These are phyloP conservation scores for human DNA, from an alignment of 2,113 vertebrate genomes.

Conservation along the genomic window GRCh38 chr5:148442501-148443000, in stretches of 20 bases:
- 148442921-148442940: neutral
- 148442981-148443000: neutral
- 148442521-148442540: constrained; percentile 82
- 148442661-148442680: constrained; percentile 54
- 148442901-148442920: neutral
- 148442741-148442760: constrained; percentile 73
- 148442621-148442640: constrained; percentile 58
- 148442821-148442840: constrained; percentile 65
- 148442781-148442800: constrained; percentile 71
- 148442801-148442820: constrained; percentile 77
- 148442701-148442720: constrained; percentile 23
- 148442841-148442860: neutral
- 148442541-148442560: constrained; percentile 85
- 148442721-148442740: constrained; percentile 55
- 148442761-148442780: constrained; percentile 76
- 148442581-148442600: constrained; percentile 59
- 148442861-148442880: constrained; percentile 22
- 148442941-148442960: neutral
- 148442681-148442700: constrained; percentile 61
- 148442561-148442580: constrained; percentile 82
- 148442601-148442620: constrained; percentile 43
- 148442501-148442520: constrained; percentile 89
- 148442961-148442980: neutral
- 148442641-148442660: constrained; percentile 44
- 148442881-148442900: neutral